Conservation (phyloP, 2,113 vertebrate genomes). For the Euleptes europaea region DNA sequence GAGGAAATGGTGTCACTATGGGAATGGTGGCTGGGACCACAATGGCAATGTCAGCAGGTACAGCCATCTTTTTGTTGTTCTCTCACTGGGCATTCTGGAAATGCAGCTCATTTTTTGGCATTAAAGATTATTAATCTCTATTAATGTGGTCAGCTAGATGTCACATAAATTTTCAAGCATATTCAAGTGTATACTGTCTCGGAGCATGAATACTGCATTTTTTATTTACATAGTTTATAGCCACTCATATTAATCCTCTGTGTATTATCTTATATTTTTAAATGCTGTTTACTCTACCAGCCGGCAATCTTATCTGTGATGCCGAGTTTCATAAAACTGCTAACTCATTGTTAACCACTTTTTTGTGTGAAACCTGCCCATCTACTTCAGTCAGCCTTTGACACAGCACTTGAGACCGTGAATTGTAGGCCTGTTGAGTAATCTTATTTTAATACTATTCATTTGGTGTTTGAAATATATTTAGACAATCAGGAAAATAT, state of each 20-base stretch:
- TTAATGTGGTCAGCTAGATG: not conserved
- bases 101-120: not conserved
- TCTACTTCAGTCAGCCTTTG: not conserved
- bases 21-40: constrained; percentile 98
- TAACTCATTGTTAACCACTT: not conserved
- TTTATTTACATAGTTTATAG: not conserved
- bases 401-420: not conserved
- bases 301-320: not conserved
- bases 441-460: not conserved
- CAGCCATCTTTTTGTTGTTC: rapidly evolving
- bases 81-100: not conserved
- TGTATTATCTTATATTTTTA: not conserved
- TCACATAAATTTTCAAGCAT: not conserved
- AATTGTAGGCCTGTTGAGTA: not conserved
- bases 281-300: not conserved
- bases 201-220: not conserved
- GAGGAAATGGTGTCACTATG: constrained; percentile 90
- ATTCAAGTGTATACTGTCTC: not conserved
- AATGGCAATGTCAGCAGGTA: constrained; percentile 99
- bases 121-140: not conserved
- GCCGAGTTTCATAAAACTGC: not conserved
- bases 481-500: not conserved
- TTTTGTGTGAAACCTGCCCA: not conserved
- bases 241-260: not conserved
- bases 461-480: not conserved